A percentile compares a stretch with the other conserved stretches of the same genome.
Conservation (phyloP, 2,888 invertebrate species). For the Sinelater perroti region DNA sequence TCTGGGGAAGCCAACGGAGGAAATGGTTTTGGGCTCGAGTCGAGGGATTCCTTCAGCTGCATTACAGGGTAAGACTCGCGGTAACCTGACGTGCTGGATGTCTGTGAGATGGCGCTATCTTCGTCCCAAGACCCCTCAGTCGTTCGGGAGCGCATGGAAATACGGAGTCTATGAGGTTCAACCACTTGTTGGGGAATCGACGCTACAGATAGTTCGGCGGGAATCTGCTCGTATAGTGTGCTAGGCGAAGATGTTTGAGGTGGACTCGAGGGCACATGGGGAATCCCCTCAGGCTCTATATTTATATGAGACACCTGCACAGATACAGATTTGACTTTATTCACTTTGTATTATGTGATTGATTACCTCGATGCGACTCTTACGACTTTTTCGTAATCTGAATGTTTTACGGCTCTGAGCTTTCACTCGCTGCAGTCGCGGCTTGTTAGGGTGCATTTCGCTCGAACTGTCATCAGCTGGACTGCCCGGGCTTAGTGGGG, state of each 20-base stretch:
- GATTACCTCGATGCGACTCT: conserved; percentile 73
- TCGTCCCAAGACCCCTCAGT: conserved; percentile 84
- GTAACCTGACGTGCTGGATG: conserved; percentile 88
- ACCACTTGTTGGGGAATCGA: conserved; percentile 40
- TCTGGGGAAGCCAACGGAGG: conserved; percentile 73
- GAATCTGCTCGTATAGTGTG: conserved; percentile 38
- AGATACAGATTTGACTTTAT: neutral
- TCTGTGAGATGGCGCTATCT: conserved; percentile 77
- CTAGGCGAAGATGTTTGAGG: conserved; percentile 40
- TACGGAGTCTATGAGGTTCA: conserved; percentile 56
- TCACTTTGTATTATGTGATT: no score
- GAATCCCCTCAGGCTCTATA: conserved; percentile 34
- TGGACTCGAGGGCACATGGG: conserved; percentile 19
- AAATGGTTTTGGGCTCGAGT: conserved; percentile 58
- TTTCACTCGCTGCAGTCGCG: conserved; percentile 88
- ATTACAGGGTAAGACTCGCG: conserved; percentile 69
- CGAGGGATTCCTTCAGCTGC: conserved; percentile 57
- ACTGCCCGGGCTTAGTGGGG: conserved; percentile 78
- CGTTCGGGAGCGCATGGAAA: conserved; percentile 53
- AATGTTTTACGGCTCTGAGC: conserved; percentile 95
- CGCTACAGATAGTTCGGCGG: conserved; percentile 47
- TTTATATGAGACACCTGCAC: conserved; percentile 30
- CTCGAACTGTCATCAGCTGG: conserved; percentile 75
- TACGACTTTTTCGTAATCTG: conserved; percentile 81
- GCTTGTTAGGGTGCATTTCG: conserved; percentile 67